Evolutionary conservation across 2,113 vertebrate species (phyloP).

Genomic region (Poeciliopsis prolifica): DNA sequence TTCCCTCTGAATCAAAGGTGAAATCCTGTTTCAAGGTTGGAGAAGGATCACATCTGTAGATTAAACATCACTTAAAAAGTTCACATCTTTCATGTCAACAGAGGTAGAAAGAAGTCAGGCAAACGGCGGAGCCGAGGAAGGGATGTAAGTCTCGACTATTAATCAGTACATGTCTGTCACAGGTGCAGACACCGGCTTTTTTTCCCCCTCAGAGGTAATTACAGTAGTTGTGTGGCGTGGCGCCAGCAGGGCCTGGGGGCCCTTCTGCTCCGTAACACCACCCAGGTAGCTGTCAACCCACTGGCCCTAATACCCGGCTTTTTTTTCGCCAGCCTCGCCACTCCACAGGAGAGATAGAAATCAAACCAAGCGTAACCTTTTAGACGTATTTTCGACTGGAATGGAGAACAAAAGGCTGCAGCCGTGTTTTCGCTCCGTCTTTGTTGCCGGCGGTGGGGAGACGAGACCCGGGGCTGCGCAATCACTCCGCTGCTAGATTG

Average conservation of each 20-base stretch:
- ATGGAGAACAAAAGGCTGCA: constrained; percentile 52
- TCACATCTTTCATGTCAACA: constrained; percentile 59
- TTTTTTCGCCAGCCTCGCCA: constrained; percentile 55
- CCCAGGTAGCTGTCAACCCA: constrained; percentile 78
- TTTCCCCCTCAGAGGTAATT: constrained; percentile 70
- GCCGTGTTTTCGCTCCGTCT: constrained; percentile 58
- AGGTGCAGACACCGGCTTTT: constrained; percentile 61
- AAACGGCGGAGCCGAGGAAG: constrained; percentile 48
- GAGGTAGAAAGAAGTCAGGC: constrained; percentile 49
- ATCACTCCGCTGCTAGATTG: constrained; percentile 59
- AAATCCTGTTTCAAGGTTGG: constrained; percentile 41
- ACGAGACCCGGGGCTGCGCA: constrained; percentile 43
- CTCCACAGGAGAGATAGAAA: constrained; percentile 60
- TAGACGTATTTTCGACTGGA: constrained; percentile 61
- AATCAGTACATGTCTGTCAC: constrained; percentile 73
- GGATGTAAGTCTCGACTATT: constrained; percentile 64
- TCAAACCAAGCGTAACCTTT: constrained; percentile 72
- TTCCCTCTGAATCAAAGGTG: constrained; percentile 23
- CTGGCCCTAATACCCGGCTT: constrained; percentile 46
- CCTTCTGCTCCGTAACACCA: constrained; percentile 65
- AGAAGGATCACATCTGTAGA: constrained; percentile 53
- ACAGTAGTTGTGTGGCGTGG: constrained; percentile 73
- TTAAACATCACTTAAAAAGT: constrained; percentile 59
- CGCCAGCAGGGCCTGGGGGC: constrained; percentile 70
- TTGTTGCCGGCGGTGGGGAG: constrained; percentile 50